phyloP scores from a whole-genome alignment of 2,888 invertebrate genomes.

The Tethea ocularis region DNA sequence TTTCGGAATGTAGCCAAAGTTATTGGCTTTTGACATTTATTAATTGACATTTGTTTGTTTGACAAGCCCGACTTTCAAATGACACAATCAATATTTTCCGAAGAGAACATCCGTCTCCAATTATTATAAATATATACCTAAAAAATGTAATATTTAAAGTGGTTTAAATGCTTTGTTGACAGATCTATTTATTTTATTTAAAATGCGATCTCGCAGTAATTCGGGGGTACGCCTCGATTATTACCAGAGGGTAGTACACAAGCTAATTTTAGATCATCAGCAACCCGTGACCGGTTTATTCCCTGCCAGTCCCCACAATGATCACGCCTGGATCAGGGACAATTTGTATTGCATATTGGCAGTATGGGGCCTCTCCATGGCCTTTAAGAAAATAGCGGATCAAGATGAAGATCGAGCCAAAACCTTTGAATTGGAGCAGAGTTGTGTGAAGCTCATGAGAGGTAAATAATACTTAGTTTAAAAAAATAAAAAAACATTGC shows the following conservation, averaged over 20 bases:
- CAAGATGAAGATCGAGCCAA: conserved; percentile 99
- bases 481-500: no score
- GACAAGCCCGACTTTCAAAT: conserved; percentile 72
- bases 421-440: conserved; percentile 98
- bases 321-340: conserved; percentile 99
- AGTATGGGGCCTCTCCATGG: conserved; percentile 99
- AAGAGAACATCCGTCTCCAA: background rate
- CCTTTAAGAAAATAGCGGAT: conserved; percentile 99
- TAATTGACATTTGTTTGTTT: conserved; percentile 14
- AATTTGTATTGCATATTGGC: conserved; percentile 98
- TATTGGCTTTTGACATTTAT: no score
- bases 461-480: conserved; percentile 72
- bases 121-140: background rate
- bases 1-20: no score
- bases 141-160: background rate
- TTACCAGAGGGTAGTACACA: conserved; percentile 96
- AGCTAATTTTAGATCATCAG: conserved; percentile 96
- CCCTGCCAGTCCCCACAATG: conserved; percentile 93
- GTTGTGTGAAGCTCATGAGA: conserved; percentile 94
- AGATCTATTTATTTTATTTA: conserved; percentile 20
- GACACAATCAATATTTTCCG: conserved; percentile 35
- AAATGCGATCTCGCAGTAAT: conserved; percentile 94
- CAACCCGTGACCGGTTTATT: conserved; percentile 99
- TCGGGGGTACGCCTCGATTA: conserved; percentile 97
- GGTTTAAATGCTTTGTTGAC: background rate